phyloP scores from a whole-genome alignment of 23 tunicate species.

The Aplidium turbinatum region DNA sequence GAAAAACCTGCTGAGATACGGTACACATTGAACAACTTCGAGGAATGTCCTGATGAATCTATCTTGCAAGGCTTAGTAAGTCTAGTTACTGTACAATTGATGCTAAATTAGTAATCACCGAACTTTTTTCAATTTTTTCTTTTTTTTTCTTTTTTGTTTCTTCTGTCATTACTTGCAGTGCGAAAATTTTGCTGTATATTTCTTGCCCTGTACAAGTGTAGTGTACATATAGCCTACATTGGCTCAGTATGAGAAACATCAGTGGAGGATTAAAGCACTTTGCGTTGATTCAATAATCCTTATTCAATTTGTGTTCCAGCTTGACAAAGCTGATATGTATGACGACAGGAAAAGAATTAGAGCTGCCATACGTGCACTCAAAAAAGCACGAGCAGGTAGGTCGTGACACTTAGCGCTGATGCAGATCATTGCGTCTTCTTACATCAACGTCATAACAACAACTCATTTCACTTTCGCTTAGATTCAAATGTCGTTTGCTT shows the following conservation, averaged over 20 bases:
- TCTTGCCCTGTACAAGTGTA: no score
- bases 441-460: no score
- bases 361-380: conserved; percentile 62
- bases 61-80: conserved; percentile 71
- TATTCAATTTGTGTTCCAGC: conserved; percentile 27
- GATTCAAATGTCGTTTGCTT: no score
- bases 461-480: no score
- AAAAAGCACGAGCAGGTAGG: conserved; percentile 51
- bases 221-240: no score
- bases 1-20: conserved; percentile 22
- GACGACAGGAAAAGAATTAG: conserved; percentile 80
- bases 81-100: background rate
- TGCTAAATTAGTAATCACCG: no score
- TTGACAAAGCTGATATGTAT: conserved; percentile 56
- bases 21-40: conserved; percentile 57
- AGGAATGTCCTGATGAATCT: conserved; percentile 51
- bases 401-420: background rate
- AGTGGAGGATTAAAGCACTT: no score
- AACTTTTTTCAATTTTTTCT: no score
- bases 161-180: no score
- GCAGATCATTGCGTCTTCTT: background rate
- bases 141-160: no score
- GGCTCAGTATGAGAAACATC: no score
- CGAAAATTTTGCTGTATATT: no score
- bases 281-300: background rate